These are phyloP conservation scores for Passer montanus DNA, from an alignment of 2,113 vertebrate species.

Conservation along the genomic window DNA sequence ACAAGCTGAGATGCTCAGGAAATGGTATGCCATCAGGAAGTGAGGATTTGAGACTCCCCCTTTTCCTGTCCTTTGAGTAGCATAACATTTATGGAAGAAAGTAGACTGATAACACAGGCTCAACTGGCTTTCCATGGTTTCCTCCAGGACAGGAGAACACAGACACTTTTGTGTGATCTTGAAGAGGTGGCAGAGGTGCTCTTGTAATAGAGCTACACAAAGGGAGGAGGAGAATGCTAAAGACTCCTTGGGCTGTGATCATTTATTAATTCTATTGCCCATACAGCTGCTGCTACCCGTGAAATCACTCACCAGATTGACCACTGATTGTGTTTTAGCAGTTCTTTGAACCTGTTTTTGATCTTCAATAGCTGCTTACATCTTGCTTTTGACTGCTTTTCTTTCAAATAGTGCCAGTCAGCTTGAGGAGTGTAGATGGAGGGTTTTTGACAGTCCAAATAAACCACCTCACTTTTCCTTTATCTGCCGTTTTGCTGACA, in stretches of 20 bases:
- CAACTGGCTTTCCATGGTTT: not conserved
- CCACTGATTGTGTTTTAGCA: slow-evolving; percentile 35
- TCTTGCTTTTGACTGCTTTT: slow-evolving; percentile 41
- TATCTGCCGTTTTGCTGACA: slow-evolving; percentile 48
- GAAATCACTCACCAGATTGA: slow-evolving; percentile 29
- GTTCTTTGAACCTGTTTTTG: slow-evolving; percentile 42
- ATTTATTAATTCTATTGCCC: slow-evolving; percentile 36
- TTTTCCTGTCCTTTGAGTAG: not conserved
- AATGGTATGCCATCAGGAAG: not conserved
- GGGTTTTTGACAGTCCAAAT: slow-evolving; percentile 24
- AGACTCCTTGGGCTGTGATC: not conserved
- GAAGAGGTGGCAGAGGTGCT: not conserved
- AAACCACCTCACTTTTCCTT: slow-evolving; percentile 27
- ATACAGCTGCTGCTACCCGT: not conserved
- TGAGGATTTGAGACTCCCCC: not conserved
- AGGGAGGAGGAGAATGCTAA: not conserved
- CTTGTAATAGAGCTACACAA: not conserved
- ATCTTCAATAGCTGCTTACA: slow-evolving; percentile 43
- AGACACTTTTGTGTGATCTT: not conserved
- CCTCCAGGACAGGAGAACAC: not conserved
- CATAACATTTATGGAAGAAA: not conserved
- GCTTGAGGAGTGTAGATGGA: not conserved
- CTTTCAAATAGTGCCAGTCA: slow-evolving; percentile 42
- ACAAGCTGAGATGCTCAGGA: not conserved
- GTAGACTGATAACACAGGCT: not conserved